A percentile compares a stretch with the other conserved stretches of the same genome.
Evolutionary conservation across 2,888 invertebrate species (phyloP).

Genomic region (Microchrysa polita): DNA sequence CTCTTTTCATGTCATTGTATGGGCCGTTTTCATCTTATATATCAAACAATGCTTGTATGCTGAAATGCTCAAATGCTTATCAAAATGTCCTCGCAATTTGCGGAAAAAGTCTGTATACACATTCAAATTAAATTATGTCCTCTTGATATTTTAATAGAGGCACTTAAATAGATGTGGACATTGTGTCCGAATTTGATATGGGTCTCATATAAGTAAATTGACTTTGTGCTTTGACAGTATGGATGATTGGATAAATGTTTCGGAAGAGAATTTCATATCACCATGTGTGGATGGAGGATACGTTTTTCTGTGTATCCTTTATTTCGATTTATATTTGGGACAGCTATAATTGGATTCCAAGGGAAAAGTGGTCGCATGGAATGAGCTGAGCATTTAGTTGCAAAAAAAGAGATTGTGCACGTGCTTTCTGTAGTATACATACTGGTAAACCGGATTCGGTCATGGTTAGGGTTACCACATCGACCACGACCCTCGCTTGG

Average conservation of each 20-base stretch:
- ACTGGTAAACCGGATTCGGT: too few relatives aligned
- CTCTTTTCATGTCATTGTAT: neutral
- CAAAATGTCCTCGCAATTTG: neutral
- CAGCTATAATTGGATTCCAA: neutral
- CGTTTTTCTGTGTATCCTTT: neutral
- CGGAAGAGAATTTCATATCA: neutral
- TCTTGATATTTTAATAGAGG: slow-evolving; percentile 26
- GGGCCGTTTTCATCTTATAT: too few relatives aligned
- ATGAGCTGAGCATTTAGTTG: too few relatives aligned
- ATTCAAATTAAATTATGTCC: slow-evolving; percentile 25
- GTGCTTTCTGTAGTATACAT: too few relatives aligned
- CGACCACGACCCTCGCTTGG: too few relatives aligned
- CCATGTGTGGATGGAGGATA: neutral
- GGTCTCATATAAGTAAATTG: slow-evolving; percentile 16
- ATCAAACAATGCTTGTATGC: too few relatives aligned
- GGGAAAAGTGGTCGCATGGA: neutral
- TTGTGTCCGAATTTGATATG: slow-evolving; percentile 24
- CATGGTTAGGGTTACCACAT: too few relatives aligned
- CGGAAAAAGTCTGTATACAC: slow-evolving; percentile 3
- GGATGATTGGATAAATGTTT: neutral
- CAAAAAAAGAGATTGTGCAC: too few relatives aligned
- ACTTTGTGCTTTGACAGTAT: slow-evolving; percentile 12
- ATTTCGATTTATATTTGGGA: neutral
- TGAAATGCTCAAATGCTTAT: neutral
- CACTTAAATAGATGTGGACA: slow-evolving; percentile 31